Percentiles rank a stretch among this genome's conserved stretches.
phyloP scores from a whole-genome alignment of 2,888 invertebrate species.

The Pediacus dermestoides region DNA sequence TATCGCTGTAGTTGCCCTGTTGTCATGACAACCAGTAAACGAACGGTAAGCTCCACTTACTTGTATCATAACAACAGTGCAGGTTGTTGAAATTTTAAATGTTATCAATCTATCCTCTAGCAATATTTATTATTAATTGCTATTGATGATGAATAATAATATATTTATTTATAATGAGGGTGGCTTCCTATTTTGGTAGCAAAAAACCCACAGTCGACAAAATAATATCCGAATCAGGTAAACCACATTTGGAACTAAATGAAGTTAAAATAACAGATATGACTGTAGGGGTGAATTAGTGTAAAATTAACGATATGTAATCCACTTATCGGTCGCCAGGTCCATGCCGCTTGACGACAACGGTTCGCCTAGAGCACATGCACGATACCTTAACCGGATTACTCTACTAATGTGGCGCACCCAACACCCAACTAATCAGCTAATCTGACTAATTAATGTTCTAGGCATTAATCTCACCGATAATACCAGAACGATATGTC shows the following conservation, averaged over 20 bases:
- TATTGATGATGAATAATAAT: too few relatives aligned
- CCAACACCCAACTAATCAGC: slow-evolving; percentile 33
- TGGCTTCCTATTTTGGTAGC: too few relatives aligned
- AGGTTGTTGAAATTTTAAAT: too few relatives aligned
- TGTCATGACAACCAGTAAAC: too few relatives aligned
- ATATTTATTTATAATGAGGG: too few relatives aligned
- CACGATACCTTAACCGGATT: slow-evolving; percentile 36
- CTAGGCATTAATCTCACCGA: slow-evolving; percentile 30
- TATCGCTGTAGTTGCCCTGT: too few relatives aligned
- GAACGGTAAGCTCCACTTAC: too few relatives aligned
- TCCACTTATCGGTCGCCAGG: slow-evolving; percentile 6
- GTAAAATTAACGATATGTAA: slow-evolving; percentile 5
- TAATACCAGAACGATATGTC: slow-evolving; percentile 7
- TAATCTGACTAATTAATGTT: slow-evolving; percentile 37
- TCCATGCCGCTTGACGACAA: slow-evolving; percentile 3
- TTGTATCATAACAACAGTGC: too few relatives aligned
- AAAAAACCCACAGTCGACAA: too few relatives aligned
- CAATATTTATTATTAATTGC: too few relatives aligned
- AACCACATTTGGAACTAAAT: slow-evolving; percentile 4
- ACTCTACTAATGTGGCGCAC: slow-evolving; percentile 30
- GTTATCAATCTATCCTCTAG: too few relatives aligned
- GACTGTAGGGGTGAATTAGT: background rate
- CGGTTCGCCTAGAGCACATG: slow-evolving; percentile 19
- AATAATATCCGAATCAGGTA: too few relatives aligned
- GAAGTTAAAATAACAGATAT: slow-evolving; percentile 2